Conservation (phyloP, 1,140 invertebrate genomes). For the Lucilia sericata region DNA sequence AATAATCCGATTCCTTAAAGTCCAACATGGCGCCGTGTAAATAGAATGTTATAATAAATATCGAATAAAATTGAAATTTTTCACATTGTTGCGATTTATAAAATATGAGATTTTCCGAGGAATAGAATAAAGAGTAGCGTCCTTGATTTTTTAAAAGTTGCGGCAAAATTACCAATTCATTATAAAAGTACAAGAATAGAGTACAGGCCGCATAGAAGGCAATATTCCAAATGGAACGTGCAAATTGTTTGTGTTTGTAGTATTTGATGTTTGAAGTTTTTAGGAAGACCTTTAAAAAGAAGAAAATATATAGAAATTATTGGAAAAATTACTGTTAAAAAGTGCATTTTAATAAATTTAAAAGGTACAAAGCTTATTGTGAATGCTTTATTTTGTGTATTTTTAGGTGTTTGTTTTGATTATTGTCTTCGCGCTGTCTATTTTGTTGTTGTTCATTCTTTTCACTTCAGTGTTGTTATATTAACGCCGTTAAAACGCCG, state of each 20-base stretch:
- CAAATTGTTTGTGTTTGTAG: constrained; percentile 64
- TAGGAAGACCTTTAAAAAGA: constrained; percentile 57
- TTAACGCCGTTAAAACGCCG: too few relatives aligned
- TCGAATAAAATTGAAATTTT: constrained; percentile 65
- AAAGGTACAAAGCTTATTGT: too few relatives aligned
- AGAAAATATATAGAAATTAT: constrained; percentile 10
- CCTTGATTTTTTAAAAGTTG: constrained; percentile 63
- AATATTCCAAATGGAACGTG: constrained; percentile 64
- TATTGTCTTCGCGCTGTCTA: neutral
- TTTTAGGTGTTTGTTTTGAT: neutral
- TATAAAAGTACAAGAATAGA: constrained; percentile 63
- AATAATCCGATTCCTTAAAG: constrained; percentile 62
- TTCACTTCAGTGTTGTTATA: too few relatives aligned
- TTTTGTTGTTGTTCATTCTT: too few relatives aligned
- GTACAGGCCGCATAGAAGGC: constrained; percentile 62
- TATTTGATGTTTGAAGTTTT: constrained; percentile 63
- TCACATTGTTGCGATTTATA: constrained; percentile 64
- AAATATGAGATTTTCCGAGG: constrained; percentile 64
- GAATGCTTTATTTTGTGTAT: neutral
- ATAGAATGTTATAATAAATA: constrained; percentile 65
- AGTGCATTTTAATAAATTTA: neutral
- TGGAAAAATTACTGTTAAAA: neutral
- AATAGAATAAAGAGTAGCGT: constrained; percentile 63
- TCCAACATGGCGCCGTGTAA: constrained; percentile 63
- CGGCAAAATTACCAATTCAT: constrained; percentile 64